Evolutionary conservation across 1,140 invertebrate genomes (phyloP).

Genomic region (Drosophila sucinea): DNA sequence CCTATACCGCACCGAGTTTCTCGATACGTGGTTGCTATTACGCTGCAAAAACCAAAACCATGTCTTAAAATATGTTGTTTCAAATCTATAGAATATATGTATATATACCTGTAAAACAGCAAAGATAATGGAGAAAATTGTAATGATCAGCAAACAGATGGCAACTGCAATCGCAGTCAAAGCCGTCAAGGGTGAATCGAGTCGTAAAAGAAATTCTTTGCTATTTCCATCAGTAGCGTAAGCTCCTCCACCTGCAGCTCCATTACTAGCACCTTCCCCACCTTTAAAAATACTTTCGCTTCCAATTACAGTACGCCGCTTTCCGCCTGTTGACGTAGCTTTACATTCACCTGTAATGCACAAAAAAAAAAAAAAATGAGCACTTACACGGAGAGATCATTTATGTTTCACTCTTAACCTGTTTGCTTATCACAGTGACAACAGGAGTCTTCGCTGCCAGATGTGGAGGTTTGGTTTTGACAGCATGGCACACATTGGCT

Average conservation of each 20-base stretch:
- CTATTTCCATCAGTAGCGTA: slow-evolving; percentile 77
- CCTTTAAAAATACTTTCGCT: slow-evolving; percentile 65
- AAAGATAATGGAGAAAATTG: slow-evolving; percentile 88
- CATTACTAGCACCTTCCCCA: slow-evolving; percentile 20
- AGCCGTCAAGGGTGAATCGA: slow-evolving; percentile 84
- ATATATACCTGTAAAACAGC: slow-evolving; percentile 87
- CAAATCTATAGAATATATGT: neutral
- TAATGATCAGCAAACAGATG: slow-evolving; percentile 87
- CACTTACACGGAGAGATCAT: neutral
- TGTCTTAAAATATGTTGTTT: neutral
- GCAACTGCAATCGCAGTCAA: slow-evolving; percentile 87
- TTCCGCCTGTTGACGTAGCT: slow-evolving; percentile 89
- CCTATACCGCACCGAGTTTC: slow-evolving; percentile 66
- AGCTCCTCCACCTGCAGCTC: slow-evolving; percentile 42
- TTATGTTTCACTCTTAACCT: slow-evolving; percentile 82
- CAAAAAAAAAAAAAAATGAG: neutral
- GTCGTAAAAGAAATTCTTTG: slow-evolving; percentile 71
- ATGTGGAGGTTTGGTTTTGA: slow-evolving; percentile 67
- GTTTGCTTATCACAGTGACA: slow-evolving; percentile 84
- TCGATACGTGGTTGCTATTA: slow-evolving; percentile 63
- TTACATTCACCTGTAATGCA: slow-evolving; percentile 86
- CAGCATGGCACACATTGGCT: slow-evolving; percentile 90
- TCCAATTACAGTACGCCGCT: slow-evolving; percentile 87
- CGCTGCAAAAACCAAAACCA: slow-evolving; percentile 37
- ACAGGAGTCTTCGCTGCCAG: slow-evolving; percentile 83